These are phyloP conservation scores for Aphidius colemani DNA, from an alignment of 2,888 invertebrate genomes.

Conservation along the genomic window DNA sequence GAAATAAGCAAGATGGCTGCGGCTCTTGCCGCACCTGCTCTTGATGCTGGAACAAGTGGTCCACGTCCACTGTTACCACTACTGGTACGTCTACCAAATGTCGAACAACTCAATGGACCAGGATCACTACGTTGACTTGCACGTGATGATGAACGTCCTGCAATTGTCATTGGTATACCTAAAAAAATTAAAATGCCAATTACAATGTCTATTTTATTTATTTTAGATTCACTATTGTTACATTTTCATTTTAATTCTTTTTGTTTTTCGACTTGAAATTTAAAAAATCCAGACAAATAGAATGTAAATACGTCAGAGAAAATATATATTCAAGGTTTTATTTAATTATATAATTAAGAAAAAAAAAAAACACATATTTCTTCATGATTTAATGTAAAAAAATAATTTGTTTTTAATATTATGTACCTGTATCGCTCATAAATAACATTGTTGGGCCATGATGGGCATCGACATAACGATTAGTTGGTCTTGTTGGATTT, in stretches of 20 bases:
- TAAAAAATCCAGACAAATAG: too few relatives aligned
- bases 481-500: slow-evolving; percentile 68
- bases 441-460: slow-evolving; percentile 84
- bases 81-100: slow-evolving; percentile 60
- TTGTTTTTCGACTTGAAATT: too few relatives aligned
- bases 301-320: neutral
- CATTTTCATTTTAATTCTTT: neutral
- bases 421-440: slow-evolving; percentile 81
- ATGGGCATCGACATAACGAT: slow-evolving; percentile 81
- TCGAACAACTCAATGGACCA: slow-evolving; percentile 60
- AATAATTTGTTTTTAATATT: slow-evolving; percentile 7
- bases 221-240: neutral
- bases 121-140: slow-evolving; percentile 65
- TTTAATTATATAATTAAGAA: slow-evolving; percentile 7
- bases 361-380: neutral
- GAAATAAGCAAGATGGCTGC: slow-evolving; percentile 95
- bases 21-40: slow-evolving; percentile 92
- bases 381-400: slow-evolving; percentile 21
- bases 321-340: neutral
- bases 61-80: slow-evolving; percentile 68
- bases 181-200: slow-evolving; percentile 31
- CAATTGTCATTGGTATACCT: slow-evolving; percentile 67
- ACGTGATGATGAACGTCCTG: slow-evolving; percentile 65
- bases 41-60: slow-evolving; percentile 77
- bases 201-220: neutral